Evolutionary conservation across 64 coral and sea anemone species (phyloP), one percentile per base, ranked within the genome.

Genomic region (Pocillopora damicornis): DNA sequence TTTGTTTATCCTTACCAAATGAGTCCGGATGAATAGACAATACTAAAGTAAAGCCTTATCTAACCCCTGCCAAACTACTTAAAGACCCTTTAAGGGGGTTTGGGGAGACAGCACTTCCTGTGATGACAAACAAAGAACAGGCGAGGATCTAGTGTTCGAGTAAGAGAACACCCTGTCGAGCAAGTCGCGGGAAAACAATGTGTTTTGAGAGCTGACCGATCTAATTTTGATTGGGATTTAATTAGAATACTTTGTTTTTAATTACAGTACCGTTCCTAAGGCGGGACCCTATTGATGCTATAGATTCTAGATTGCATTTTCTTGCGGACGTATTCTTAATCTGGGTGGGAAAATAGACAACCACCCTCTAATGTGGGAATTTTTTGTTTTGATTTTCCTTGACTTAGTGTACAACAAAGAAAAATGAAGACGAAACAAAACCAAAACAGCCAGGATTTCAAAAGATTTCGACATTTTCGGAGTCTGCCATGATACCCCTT

Each of bases 1-100:
- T 67, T 45, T 85, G 81, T 72, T 85, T 85, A 85, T 85, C 81
- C 81, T 85, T 85, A 72, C 81, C 81, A 85, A 85, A 85, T 85
- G 81, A 85, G 37, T 85, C 65, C 64, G 81, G 65, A 85, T 68
- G 80, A 83, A 83, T 61, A 83, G 62, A 83, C 80, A 83, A 83
- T 83, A 67, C 80, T 68, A 65, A 26, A 58, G 65, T 72, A 85
- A 85, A 66, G 59, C 63, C 81, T 85, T 85, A 85, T 85, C 81
- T 85, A 63, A 85, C 81, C 81, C 81, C 81, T 72, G 62, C 65
- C 81, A 85, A 85, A 85, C 81, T 85, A 85, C 81, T 85, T 85
- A 85, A 85, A 72, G 65, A 85, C 81, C 65, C 81, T 85, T 85
- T 71, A 85, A 85, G 81, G 81, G 81, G 81, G 81, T 85, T 83